These are phyloP conservation scores for Aviceda subcristata DNA, from an alignment of 2,113 vertebrate genomes.

Conservation along the genomic window DNA sequence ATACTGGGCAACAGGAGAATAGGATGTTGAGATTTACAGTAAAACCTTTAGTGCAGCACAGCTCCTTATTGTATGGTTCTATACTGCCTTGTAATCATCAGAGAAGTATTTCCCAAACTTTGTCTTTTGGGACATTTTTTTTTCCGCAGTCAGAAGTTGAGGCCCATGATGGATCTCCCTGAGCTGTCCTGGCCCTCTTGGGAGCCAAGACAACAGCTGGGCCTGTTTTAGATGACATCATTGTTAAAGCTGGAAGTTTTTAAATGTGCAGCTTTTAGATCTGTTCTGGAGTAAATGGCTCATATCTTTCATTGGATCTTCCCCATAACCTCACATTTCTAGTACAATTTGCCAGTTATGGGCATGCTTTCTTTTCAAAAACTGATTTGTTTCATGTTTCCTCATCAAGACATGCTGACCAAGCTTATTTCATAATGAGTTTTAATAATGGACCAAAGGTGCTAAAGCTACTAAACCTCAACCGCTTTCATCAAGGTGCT, in stretches of 20 bases:
- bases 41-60: background rate
- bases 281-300: background rate
- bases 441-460: background rate
- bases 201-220: background rate
- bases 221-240: background rate
- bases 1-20: background rate
- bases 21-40: background rate
- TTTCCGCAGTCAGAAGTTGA: background rate
- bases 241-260: background rate
- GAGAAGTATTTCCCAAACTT: background rate
- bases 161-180: background rate
- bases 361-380: background rate
- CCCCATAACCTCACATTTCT: background rate
- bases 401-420: background rate
- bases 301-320: background rate
- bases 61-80: background rate
- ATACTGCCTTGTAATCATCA: background rate
- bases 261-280: background rate
- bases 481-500: background rate
- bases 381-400: background rate
- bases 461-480: background rate
- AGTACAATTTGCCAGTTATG: background rate
- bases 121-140: background rate
- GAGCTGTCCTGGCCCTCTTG: background rate
- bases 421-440: background rate